These are phyloP conservation scores for Bombyx huttoni DNA, from an alignment of 2,888 invertebrate genomes.

Conservation along the genomic window DNA sequence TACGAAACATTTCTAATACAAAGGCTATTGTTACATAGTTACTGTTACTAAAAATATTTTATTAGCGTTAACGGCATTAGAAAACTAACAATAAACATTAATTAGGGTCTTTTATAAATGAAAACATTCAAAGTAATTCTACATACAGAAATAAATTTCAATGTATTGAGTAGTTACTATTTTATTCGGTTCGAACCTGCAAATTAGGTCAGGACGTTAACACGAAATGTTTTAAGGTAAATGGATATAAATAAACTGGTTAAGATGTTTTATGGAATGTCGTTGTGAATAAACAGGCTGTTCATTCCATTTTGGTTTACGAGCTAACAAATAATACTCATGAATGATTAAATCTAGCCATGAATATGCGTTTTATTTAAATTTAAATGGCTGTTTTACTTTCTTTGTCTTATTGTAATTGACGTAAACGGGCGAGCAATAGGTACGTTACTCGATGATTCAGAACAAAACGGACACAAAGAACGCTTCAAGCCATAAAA, in stretches of 20 bases:
- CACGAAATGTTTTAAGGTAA: not conserved
- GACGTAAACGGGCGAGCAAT: not conserved
- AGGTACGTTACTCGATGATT: not conserved
- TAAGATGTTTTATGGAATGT: not conserved
- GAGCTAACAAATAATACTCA: too few species aligned
- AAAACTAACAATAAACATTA: too few species aligned
- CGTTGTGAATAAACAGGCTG: not conserved
- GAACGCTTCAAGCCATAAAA: not conserved
- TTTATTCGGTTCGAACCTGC: not conserved
- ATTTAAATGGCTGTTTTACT: not conserved
- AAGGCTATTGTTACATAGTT: too few species aligned
- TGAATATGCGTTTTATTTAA: too few species aligned
- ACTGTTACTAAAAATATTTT: too few species aligned
- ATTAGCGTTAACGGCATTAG: too few species aligned
- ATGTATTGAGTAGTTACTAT: not conserved
- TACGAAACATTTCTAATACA: too few species aligned
- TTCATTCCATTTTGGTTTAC: too few species aligned
- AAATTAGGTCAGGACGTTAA: not conserved
- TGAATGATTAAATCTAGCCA: too few species aligned
- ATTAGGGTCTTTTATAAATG: too few species aligned
- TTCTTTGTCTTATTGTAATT: not conserved
- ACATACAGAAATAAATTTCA: not conserved
- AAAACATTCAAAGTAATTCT: not conserved
- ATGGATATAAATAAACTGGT: not conserved
- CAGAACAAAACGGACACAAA: not conserved